Conservation (phyloP, 1,140 invertebrate species). For the Macrobrachium nipponense region DNA sequence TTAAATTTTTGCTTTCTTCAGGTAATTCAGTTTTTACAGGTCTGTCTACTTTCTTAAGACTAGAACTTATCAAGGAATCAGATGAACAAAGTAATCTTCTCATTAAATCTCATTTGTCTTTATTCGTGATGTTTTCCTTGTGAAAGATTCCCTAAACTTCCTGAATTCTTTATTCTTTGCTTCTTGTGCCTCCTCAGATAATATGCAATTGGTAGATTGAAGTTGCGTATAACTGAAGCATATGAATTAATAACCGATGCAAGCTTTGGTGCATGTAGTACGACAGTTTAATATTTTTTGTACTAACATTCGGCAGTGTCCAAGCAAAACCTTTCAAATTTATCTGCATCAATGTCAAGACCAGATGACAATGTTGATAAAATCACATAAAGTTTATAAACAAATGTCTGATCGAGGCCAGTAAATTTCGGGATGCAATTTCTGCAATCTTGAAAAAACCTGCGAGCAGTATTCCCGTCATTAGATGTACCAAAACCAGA, state of each 20-base stretch:
- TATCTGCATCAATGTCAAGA: neutral
- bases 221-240: no score
- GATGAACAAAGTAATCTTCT: no score
- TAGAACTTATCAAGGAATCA: no score
- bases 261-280: no score
- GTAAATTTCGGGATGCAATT: neutral
- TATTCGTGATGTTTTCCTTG: neutral
- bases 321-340: neutral
- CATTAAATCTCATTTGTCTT: neutral
- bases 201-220: neutral
- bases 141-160: neutral
- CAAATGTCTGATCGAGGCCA: neutral
- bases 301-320: neutral
- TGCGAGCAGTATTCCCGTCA: neutral
- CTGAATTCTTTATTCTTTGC: neutral
- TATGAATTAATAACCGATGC: no score
- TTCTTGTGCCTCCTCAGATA: neutral
- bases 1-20: no score
- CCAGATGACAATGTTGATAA: neutral
- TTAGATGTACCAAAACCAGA: no score
- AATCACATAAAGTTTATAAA: neutral
- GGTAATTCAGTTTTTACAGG: no score
- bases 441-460: neutral
- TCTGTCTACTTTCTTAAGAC: no score
- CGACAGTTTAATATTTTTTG: no score